These are phyloP conservation scores for Troides helena DNA, from an alignment of 2,888 invertebrate genomes.

Conservation along the genomic window DNA sequence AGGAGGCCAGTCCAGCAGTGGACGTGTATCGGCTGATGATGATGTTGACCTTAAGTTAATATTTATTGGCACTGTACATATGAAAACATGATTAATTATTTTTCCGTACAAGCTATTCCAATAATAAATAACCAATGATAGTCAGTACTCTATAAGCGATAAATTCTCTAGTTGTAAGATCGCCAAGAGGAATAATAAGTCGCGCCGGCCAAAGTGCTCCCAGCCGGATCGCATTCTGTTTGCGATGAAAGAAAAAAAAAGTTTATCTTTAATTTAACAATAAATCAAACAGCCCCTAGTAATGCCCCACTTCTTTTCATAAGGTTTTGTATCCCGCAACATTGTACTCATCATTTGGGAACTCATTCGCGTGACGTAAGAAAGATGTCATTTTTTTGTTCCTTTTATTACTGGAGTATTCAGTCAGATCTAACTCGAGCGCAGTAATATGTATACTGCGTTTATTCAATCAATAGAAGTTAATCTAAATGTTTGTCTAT, in stretches of 20 bases:
- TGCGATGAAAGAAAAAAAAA: slow-evolving; percentile 1
- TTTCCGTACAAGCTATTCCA: no score
- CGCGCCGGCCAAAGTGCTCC: neutral
- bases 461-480: no score
- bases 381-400: neutral
- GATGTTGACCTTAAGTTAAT: no score
- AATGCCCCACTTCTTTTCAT: neutral
- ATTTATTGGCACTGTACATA: no score
- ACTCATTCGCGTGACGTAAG: neutral
- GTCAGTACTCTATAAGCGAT: neutral
- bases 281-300: neutral
- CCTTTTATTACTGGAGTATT: no score
- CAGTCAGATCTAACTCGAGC: no score
- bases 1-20: no score
- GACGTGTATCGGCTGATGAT: no score
- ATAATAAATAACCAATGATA: no score
- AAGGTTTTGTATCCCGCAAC: neutral
- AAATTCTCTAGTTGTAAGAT: neutral
- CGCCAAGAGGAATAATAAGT: neutral
- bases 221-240: neutral
- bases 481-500: no score
- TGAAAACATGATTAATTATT: no score
- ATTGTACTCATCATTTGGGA: neutral
- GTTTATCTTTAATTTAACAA: slow-evolving; percentile 7
- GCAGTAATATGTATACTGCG: no score